These are phyloP conservation scores for Mustelus asterias DNA, from an alignment of 2,113 vertebrate genomes.

Conservation along the genomic window DNA sequence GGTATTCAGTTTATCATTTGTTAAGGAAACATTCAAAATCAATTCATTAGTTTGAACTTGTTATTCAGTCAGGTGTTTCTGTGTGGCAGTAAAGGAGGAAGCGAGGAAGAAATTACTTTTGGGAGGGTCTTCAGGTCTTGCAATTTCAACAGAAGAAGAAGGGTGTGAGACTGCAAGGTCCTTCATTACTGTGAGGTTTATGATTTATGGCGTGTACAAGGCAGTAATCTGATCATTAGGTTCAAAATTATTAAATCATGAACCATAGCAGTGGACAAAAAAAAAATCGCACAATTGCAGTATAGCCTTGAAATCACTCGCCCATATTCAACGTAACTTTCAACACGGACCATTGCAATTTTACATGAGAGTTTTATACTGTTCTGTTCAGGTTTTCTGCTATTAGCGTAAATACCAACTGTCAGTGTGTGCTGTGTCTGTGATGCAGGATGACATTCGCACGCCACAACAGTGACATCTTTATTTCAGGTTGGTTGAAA, in stretches of 20 bases:
- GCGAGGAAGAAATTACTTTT: not conserved
- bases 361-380: not conserved
- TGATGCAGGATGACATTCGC: not conserved
- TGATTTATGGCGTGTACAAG: not conserved
- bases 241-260: conserved; percentile 8
- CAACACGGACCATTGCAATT: not conserved
- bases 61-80: not conserved
- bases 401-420: not conserved
- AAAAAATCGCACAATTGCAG: not conserved
- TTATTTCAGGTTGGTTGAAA: conserved; percentile 32
- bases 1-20: not conserved
- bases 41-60: not conserved
- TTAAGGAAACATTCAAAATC: not conserved
- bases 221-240: not conserved
- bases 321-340: not conserved
- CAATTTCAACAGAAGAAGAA: not conserved
- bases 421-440: not conserved
- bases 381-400: not conserved
- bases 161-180: not conserved
- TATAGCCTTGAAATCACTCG: not conserved
- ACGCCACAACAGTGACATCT: conserved; percentile 2
- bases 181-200: not conserved
- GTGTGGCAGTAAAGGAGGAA: too few relatives aligned
- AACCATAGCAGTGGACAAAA: not conserved
- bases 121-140: not conserved